Conservation (phyloP, 2,797 vertebrate genomes). For the Naso thynnoides region DNA sequence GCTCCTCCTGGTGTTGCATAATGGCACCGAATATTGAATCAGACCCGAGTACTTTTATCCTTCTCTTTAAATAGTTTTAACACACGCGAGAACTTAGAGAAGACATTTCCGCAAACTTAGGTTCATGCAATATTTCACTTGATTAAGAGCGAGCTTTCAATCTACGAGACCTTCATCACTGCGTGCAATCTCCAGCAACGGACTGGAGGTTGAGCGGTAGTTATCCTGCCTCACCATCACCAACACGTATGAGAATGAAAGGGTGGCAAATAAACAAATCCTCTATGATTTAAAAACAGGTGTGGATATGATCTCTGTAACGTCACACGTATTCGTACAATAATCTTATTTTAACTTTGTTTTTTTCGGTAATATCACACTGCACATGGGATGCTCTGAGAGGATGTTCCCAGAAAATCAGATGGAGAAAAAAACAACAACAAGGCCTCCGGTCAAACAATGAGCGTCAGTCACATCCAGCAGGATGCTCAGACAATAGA, state of each 20-base stretch:
- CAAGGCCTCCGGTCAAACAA: conserved; percentile 81
- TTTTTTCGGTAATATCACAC: conserved; percentile 12
- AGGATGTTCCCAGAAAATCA: conserved; percentile 70
- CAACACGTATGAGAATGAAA: neutral
- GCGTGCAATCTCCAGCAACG: no score
- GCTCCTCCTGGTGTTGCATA: no score
- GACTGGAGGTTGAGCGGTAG: no score
- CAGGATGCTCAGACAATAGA: conserved; percentile 95
- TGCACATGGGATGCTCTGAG: conserved; percentile 48
- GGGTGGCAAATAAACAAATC: neutral
- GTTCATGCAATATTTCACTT: no score
- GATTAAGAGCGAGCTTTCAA: no score
- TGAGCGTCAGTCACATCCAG: conserved; percentile 83
- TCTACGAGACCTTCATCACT: no score
- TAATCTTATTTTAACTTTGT: neutral
- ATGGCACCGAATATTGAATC: no score
- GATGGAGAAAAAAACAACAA: conserved; percentile 22
- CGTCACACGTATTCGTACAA: neutral
- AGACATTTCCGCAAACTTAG: no score
- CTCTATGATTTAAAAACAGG: neutral
- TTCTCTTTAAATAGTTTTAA: conserved; percentile 1
- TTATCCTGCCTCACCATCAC: no score
- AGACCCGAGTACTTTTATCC: no score
- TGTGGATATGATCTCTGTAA: neutral
- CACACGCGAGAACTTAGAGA: no score